phyloP scores from a whole-genome alignment of 2,113 vertebrate species.

The Pomatostomus ruficeps region DNA sequence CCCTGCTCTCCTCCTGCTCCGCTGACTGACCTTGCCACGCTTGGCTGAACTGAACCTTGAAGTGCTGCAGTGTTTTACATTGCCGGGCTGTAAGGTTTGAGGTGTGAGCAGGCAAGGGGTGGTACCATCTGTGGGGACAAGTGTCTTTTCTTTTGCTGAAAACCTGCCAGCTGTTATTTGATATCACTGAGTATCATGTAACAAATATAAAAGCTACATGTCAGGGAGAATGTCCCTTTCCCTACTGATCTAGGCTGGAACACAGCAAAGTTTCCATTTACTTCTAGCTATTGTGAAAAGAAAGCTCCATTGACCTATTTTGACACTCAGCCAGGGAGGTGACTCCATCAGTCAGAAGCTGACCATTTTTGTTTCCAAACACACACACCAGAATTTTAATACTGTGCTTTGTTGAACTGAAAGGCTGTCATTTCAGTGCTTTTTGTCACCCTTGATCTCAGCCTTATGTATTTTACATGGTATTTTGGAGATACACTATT shows the following conservation, averaged over 20 bases:
- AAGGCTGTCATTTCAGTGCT: not conserved
- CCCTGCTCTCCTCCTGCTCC: conserved; percentile 16
- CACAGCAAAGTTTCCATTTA: conserved; percentile 51
- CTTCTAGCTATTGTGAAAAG: conserved; percentile 44
- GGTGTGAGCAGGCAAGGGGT: conserved; percentile 50
- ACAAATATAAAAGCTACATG: conserved; percentile 19
- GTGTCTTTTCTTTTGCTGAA: not conserved
- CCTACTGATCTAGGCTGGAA: not conserved
- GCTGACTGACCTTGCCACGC: conserved; percentile 73
- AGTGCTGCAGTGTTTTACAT: conserved; percentile 22
- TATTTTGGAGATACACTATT: not conserved
- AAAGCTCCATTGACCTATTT: conserved; percentile 56
- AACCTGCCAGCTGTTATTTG: conserved; percentile 13
- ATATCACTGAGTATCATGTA: not conserved
- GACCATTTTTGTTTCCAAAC: conserved; percentile 51
- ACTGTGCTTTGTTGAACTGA: not conserved
- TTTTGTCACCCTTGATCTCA: not conserved
- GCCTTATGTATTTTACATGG: not conserved
- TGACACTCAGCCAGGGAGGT: conserved; percentile 43
- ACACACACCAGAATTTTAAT: conserved; percentile 49
- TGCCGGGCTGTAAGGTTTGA: conserved; percentile 48
- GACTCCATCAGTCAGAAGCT: conserved; percentile 59
- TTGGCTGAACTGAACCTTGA: conserved; percentile 74
- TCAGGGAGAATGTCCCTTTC: not conserved
- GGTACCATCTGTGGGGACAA: not conserved